Conservation (phyloP, 2,888 invertebrate species). For the Volucella inanis region DNA sequence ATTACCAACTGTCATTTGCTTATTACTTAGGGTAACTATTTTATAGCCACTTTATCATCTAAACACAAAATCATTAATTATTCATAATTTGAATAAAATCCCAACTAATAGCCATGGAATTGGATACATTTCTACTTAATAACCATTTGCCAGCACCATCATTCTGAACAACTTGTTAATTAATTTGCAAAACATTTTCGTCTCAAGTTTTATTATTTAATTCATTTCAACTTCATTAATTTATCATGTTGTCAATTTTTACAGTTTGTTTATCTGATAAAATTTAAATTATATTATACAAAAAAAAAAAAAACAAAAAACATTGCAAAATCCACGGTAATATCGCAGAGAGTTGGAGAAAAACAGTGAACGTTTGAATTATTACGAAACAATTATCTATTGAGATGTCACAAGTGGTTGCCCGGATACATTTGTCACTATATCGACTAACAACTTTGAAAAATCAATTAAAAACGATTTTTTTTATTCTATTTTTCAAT, state of each 20-base stretch:
- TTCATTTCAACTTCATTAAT: neutral
- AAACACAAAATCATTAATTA: slow-evolving; percentile 21
- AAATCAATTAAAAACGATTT: neutral
- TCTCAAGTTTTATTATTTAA: neutral
- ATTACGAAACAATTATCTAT: slow-evolving; percentile 20
- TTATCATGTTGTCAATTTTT: slow-evolving; percentile 12
- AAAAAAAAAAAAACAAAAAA: neutral
- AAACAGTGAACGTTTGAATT: slow-evolving; percentile 10
- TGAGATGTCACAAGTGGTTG: slow-evolving; percentile 23
- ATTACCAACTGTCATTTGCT: no score
- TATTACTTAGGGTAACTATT: no score
- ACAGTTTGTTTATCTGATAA: neutral
- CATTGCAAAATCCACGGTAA: no score
- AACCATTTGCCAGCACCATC: neutral
- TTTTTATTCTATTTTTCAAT: slow-evolving; percentile 2
- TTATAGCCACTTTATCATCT: neutral
- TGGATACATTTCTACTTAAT: neutral
- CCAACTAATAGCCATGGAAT: slow-evolving; percentile 14
- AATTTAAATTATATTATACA: neutral
- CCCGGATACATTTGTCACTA: slow-evolving; percentile 5
- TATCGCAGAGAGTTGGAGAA: no score
- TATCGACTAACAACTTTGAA: neutral
- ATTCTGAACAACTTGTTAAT: neutral
- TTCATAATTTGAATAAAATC: slow-evolving; percentile 3
- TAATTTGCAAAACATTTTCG: slow-evolving; percentile 7